Base-by-base conservation (phyloP, 2,113 vertebrate genomes). In the Syngnathus scovelli region DNA sequence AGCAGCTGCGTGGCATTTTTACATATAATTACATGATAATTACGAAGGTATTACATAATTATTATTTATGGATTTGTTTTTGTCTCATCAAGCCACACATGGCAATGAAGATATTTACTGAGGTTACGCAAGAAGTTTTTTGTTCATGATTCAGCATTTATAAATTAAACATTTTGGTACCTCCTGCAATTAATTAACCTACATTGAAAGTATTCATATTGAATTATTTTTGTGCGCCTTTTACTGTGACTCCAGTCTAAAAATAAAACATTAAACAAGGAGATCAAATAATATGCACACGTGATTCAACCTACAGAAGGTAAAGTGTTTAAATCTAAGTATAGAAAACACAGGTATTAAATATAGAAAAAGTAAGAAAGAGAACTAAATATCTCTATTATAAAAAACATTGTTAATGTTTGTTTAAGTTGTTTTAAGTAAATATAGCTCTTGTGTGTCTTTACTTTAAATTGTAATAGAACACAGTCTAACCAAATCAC, bases 1-100 rank as follows among this genome's bases (percentile, higher is more conserved):
- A 67, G 39, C 73, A 83, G 78, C 75, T 83, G 76, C 61, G 66
- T 80, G 58, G 79, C 60, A 67, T 71, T 83, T 73, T 75, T 70
- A 69, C 12, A 61, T 63, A 36, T 52, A 66, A 64, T 78, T 76
- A 74, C n/a, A 19, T 37, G 65, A 71, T 74, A 71, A 77, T 86
- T 82, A 80, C n/a, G 38, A 38, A 58, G 46, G 67, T 74, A 68
- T 81, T 70, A 72, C 12, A 71, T 62, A 23, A 62, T 62, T 44
- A 15, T 62, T 44, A 62, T 23, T 23, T 23, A 44, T 44, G 61
- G 21, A 44, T 62, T 62, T 62, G 8, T 44, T 44, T 62, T 62
- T 13, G 61, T 27, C n/a, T 62, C 38, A 7, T 23, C 41, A 5
- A 44, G 41, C 11, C 12, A 15, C 60, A 43, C 39, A 23, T 62